Evolutionary conservation across 2,113 vertebrate species (phyloP).

Genomic region (Bostrychus sinensis): DNA sequence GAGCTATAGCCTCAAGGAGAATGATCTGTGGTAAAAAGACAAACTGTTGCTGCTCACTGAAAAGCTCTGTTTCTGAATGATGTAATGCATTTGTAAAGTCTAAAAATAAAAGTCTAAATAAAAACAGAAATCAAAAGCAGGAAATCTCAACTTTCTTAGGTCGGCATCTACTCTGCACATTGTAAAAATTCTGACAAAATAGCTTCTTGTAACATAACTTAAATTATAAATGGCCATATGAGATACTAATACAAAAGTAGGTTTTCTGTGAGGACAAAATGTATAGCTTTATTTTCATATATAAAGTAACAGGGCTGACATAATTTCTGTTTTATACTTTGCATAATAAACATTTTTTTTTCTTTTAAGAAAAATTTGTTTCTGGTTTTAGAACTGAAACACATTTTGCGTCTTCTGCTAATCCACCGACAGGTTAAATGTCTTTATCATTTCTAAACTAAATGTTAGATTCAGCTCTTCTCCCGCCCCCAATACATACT

Average conservation of each 20-base stretch:
- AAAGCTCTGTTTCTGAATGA: constrained; percentile 1
- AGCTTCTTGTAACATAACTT: too few relatives aligned
- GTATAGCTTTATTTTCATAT: neutral
- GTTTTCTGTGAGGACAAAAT: neutral
- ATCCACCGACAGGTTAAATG: constrained; percentile 3
- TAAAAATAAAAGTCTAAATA: too few relatives aligned
- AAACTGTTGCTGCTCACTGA: constrained; percentile 41
- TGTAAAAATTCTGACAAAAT: too few relatives aligned
- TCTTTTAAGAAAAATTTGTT: neutral
- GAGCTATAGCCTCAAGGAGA: neutral
- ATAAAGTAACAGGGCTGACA: neutral
- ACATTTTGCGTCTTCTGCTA: neutral
- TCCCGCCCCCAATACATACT: neutral
- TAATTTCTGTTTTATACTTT: too few relatives aligned
- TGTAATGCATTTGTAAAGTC: neutral
- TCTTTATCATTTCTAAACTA: constrained; percentile 9
- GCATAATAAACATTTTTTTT: too few relatives aligned
- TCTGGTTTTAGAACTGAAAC: neutral
- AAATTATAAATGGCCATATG: too few relatives aligned
- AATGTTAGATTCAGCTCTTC: constrained; percentile 20
- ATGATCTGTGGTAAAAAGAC: constrained; percentile 1
- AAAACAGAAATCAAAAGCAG: too few relatives aligned
- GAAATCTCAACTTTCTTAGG: too few relatives aligned
- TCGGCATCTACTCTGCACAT: too few relatives aligned
- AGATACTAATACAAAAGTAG: too few relatives aligned